These are phyloP conservation scores for Troides helena DNA, from an alignment of 2,888 invertebrate genomes.

Conservation along the genomic window DNA sequence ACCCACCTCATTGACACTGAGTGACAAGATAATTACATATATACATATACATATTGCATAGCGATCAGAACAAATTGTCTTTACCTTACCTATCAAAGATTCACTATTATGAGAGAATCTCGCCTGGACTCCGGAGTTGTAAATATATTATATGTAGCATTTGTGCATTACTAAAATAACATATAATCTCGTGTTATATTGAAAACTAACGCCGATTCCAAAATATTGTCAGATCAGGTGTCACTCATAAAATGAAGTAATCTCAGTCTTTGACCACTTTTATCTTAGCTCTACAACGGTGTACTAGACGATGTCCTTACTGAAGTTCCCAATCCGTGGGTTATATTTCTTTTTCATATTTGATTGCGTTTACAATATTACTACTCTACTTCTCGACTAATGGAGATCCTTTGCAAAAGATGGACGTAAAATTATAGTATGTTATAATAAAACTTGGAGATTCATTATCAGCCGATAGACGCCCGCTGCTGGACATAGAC, in stretches of 20 bases:
- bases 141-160: not conserved
- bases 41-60: not conserved
- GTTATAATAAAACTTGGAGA: too few species aligned
- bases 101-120: not conserved
- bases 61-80: not conserved
- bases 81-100: not conserved
- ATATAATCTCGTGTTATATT: conserved; percentile 2
- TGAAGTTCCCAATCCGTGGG: not conserved
- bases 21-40: conserved; percentile 18
- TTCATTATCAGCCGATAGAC: too few species aligned
- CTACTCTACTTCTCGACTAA: too few species aligned
- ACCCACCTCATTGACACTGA: conserved; percentile 7
- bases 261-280: conserved; percentile 20
- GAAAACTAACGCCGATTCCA: conserved; percentile 16
- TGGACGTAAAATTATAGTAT: too few species aligned
- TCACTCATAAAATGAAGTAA: conserved; percentile 26
- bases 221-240: conserved; percentile 24
- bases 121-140: not conserved
- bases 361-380: too few species aligned
- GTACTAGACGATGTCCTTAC: conserved; percentile 4
- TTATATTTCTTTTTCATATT: not conserved
- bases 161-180: conserved; percentile 16
- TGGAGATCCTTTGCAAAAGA: too few species aligned
- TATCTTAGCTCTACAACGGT: conserved; percentile 6
- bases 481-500: too few species aligned